Evolutionary conservation across 2,113 vertebrate species (phyloP).

Genomic region (Ciconia stormi): DNA sequence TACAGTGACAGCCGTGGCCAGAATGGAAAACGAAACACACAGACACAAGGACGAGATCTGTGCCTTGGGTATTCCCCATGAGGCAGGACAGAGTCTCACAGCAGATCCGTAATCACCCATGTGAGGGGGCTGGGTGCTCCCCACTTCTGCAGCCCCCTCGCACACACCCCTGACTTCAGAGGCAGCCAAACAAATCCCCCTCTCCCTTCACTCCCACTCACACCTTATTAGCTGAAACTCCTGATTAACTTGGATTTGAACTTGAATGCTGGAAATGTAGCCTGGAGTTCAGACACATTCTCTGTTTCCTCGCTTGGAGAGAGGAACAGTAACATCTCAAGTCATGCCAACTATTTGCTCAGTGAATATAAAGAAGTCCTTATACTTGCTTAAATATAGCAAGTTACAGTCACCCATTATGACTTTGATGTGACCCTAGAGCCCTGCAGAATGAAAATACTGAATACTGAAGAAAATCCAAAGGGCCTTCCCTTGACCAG

Average conservation of each 20-base stretch:
- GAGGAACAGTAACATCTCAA: not conserved
- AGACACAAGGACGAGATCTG: not conserved
- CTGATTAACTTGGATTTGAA: not conserved
- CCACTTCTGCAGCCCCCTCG: not conserved
- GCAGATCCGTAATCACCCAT: not conserved
- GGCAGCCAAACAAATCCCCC: not conserved
- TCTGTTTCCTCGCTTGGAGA: not conserved
- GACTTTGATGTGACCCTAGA: not conserved
- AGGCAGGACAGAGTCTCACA: not conserved
- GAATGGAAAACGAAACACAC: not conserved
- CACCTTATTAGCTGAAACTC: not conserved
- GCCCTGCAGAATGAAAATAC: not conserved
- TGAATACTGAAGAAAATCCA: not conserved
- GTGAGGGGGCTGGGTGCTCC: not conserved
- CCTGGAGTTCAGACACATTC: not conserved
- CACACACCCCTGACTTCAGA: not conserved
- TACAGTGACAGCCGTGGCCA: not conserved
- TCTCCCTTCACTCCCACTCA: not conserved
- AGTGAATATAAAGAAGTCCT: not conserved
- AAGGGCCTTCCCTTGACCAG: not conserved
- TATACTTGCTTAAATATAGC: not conserved
- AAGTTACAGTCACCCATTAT: not conserved
- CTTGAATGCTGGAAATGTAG: not conserved
- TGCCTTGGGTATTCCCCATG: not conserved
- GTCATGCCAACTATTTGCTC: not conserved